Evolutionary conservation across 2,888 invertebrate genomes (phyloP).

Genomic region (Caenorhabditis sp.): DNA sequence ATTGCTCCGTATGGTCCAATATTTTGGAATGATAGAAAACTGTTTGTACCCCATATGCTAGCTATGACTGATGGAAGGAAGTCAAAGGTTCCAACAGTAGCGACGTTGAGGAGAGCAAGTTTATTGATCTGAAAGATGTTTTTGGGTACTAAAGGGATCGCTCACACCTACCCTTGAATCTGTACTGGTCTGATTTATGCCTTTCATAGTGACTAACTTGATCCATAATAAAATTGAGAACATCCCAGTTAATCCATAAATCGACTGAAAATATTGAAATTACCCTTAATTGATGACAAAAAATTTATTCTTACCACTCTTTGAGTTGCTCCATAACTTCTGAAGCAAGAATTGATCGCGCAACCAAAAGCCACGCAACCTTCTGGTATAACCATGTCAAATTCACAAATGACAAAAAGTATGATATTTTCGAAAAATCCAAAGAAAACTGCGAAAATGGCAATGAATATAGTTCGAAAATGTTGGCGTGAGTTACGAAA

Average conservation of each 20-base stretch:
- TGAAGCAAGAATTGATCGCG: conserved; percentile 20
- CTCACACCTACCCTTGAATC: too few species aligned
- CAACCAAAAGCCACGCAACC: conserved; percentile 23
- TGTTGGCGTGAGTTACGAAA: conserved; percentile 14
- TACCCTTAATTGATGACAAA: not conserved
- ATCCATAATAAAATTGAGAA: conserved; percentile 10
- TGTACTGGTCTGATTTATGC: not conserved
- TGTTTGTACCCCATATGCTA: conserved; percentile 1
- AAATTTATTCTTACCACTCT: conserved; percentile 16
- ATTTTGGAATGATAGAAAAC: conserved; percentile 5
- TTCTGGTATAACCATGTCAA: conserved; percentile 7
- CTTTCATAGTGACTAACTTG: not conserved
- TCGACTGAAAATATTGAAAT: conserved; percentile 7
- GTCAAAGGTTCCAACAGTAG: conserved; percentile 10
- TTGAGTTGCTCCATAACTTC: conserved; percentile 19
- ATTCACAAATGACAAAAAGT: conserved; percentile 18
- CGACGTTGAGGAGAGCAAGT: conserved; percentile 16
- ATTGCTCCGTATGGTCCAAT: conserved; percentile 22
- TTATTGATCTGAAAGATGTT: conserved; percentile 14
- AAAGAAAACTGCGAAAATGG: conserved; percentile 8
- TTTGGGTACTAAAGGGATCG: too few species aligned
- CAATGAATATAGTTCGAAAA: conserved; percentile 1
- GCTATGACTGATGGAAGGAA: conserved; percentile 15
- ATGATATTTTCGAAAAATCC: conserved; percentile 18
- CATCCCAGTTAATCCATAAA: conserved; percentile 11